Evolutionary conservation across 2,888 invertebrate species (phyloP), one percentile per base, ranked within the genome.

Genomic region (Oscheius myriophilus): DNA sequence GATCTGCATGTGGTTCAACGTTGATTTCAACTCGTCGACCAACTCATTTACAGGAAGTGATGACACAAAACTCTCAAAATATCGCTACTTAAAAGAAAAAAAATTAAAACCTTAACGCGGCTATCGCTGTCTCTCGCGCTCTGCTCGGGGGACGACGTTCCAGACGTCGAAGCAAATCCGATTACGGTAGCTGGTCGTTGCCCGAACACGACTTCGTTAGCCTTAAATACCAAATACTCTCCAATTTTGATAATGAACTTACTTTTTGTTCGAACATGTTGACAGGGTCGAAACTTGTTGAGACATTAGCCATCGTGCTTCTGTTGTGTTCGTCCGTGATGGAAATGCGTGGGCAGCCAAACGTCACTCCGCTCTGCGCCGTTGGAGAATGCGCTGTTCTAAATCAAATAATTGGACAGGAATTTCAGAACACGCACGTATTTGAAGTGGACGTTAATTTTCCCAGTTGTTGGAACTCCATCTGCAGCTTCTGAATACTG

Each of bases 281-380:
- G 53, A 79, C 73, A 0, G 82, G 83, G 68, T 83, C 79, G 71
- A 78, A 82, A 23, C 78, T 75, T 16, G 75, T 67, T 1, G 82
- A 77, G 11, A 72, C 72, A 23, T 73, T 73, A n/a, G 71, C 72
- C 14, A 75, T 68, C 53, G 71, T 76, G 41, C 73, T 71, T 45
- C 76, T 70, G 69, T 85, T 85, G 72, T 85, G 76, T 71, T 85
- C 85, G 61, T 85, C 85, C 3, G 85, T 85, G 54, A 85, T 84
- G 53, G 80, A 82, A 21, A 84, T 84, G 26, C 77, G 75, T 43
- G 83, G 81, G 26, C 82, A 78, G 16, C 71, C 70, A 41, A 76
- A 61, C 39, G 42, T 58, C 41, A 61, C 61, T 14, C 61, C 61
- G 12, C 61, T 61, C 26, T 61, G 46, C 11, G 61, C 51, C 26